phyloP scores from a whole-genome alignment of 1,140 invertebrate species.

The Plutomurus gul region DNA sequence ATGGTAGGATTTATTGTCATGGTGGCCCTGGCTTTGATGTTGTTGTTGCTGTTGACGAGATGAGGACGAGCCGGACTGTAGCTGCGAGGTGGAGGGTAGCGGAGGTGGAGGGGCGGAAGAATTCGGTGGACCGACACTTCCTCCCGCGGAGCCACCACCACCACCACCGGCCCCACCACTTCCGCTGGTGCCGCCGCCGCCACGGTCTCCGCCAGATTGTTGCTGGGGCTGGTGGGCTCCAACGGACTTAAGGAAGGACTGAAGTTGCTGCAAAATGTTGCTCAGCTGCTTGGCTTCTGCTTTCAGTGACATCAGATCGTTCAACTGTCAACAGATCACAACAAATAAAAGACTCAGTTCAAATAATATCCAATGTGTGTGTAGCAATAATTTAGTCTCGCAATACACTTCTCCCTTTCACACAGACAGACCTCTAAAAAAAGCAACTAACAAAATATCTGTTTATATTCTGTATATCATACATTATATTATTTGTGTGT shows the following conservation, averaged over 20 bases:
- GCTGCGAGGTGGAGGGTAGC: background rate
- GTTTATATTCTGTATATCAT: background rate
- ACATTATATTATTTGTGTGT: background rate
- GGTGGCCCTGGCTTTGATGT: conserved; percentile 33
- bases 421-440: too few relatives aligned
- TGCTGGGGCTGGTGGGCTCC: conserved; percentile 25
- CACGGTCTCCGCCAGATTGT: conserved; percentile 38
- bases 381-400: too few relatives aligned
- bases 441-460: too few relatives aligned
- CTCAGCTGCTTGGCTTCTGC: conserved; percentile 71
- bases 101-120: conserved; percentile 24
- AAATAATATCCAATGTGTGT: too few relatives aligned
- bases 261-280: conserved; percentile 58
- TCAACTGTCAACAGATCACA: conserved; percentile 62
- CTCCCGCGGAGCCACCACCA: background rate
- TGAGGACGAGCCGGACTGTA: conserved; percentile 21
- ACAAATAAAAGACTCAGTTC: background rate
- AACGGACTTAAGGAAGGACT: conserved; percentile 52
- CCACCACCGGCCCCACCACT: conserved; percentile 34
- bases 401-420: too few relatives aligned
- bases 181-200: conserved; percentile 34
- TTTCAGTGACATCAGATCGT: conserved; percentile 67
- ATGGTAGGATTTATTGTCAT: conserved; percentile 52
- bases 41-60: conserved; percentile 40
- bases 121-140: background rate